Conservation (phyloP, 2,797 vertebrate species). For the Cottoperca gobio region DNA sequence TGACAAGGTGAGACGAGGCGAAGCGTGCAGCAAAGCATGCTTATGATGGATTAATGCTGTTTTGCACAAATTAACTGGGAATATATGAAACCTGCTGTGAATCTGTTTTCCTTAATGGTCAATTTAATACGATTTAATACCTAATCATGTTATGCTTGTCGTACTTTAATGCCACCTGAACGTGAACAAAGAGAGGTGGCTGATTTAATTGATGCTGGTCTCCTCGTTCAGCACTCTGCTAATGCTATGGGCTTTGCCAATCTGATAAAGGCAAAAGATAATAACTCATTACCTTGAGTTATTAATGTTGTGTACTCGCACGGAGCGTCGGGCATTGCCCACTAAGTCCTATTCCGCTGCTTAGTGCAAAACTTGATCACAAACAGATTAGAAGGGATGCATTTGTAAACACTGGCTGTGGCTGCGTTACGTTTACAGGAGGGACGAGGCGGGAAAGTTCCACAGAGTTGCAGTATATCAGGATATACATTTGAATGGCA, state of each 20-base stretch:
- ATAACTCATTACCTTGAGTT: conserved; percentile 67
- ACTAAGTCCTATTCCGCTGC: conserved; percentile 20
- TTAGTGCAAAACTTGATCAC: conserved; percentile 43
- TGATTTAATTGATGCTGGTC: conserved; percentile 70
- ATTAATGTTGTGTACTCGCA: conserved; percentile 53
- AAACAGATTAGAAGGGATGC: conserved; percentile 40
- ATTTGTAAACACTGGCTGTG: conserved; percentile 42
- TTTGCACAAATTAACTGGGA: conserved; percentile 77
- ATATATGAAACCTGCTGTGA: conserved; percentile 74
- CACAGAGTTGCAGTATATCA: conserved; percentile 32
- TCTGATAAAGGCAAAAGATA: conserved; percentile 68
- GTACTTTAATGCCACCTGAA: conserved; percentile 66
- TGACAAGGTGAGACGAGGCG: conserved; percentile 42
- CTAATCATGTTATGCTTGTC: conserved; percentile 82
- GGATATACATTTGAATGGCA: conserved; percentile 55
- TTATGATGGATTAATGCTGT: conserved; percentile 75
- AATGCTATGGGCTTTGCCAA: conserved; percentile 53
- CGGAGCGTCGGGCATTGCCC: conserved; percentile 17
- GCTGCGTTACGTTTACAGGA: conserved; percentile 20
- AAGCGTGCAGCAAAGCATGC: conserved; percentile 36
- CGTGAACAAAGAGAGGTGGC: conserved; percentile 64
- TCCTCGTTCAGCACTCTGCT: conserved; percentile 41
- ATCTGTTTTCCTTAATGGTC: conserved; percentile 75
- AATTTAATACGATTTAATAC: conserved; percentile 81
- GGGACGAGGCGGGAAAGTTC: background rate